These are phyloP conservation scores for Heliconius sara DNA, from an alignment of 2,888 invertebrate genomes.

Conservation along the genomic window DNA sequence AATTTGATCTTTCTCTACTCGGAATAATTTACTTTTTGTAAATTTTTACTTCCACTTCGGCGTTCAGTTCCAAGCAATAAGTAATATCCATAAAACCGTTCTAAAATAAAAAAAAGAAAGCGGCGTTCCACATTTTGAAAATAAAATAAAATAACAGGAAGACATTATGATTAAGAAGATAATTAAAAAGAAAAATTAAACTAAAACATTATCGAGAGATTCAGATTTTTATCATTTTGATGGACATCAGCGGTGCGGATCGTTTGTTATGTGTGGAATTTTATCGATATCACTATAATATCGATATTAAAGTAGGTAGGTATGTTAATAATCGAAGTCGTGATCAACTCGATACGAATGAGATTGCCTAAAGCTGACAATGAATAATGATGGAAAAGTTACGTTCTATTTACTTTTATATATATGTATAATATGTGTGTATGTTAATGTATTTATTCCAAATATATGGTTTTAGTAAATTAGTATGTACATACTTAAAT, in stretches of 20 bases:
- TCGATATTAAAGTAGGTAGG: background rate
- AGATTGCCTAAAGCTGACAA: slow-evolving; percentile 25
- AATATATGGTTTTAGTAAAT: background rate
- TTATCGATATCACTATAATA: slow-evolving; percentile 2
- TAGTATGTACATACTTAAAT: no score
- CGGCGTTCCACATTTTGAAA: background rate
- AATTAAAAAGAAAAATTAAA: background rate
- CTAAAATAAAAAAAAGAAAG: background rate
- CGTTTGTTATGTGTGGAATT: slow-evolving; percentile 20
- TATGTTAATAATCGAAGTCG: slow-evolving; percentile 14
- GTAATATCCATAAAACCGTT: background rate
- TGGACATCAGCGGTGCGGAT: background rate
- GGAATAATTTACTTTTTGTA: background rate
- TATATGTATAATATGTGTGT: background rate
- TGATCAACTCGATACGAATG: slow-evolving; percentile 10
- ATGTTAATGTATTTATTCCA: background rate
- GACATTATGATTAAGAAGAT: background rate
- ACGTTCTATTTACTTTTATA: slow-evolving; percentile 1
- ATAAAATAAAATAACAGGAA: background rate
- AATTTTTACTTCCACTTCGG: background rate
- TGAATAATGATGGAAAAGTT: slow-evolving; percentile 14
- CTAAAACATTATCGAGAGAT: background rate
- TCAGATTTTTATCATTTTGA: slow-evolving; percentile 22
- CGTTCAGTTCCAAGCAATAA: background rate
- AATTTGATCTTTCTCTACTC: background rate